These are phyloP conservation scores for Petrolisthes cinctipes DNA, from an alignment of 2,888 invertebrate species.

Conservation along the genomic window DNA sequence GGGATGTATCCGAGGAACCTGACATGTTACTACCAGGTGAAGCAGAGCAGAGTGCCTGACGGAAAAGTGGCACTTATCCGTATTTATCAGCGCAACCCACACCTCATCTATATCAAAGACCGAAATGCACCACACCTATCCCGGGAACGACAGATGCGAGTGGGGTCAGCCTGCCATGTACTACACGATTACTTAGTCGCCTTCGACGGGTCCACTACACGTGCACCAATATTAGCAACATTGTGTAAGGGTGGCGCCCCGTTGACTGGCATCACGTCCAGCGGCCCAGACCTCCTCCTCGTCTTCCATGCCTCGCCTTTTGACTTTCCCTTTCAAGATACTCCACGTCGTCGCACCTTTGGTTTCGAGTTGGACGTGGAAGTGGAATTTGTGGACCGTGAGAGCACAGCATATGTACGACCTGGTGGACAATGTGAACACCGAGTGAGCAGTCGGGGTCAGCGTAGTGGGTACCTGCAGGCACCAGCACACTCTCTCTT, in stretches of 20 bases:
- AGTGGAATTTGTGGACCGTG: constrained; percentile 60
- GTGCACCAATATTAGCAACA: constrained; percentile 80
- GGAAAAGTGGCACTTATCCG: constrained; percentile 83
- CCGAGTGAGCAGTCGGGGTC: constrained; percentile 81
- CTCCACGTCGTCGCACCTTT: constrained; percentile 57
- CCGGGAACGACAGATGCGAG: constrained; percentile 70
- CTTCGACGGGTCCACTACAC: constrained; percentile 77
- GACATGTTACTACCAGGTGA: constrained; percentile 70
- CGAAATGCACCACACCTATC: constrained; percentile 62
- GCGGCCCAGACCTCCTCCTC: constrained; percentile 55
- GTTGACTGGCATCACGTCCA: constrained; percentile 54
- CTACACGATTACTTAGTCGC: constrained; percentile 80
- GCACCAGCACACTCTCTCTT: constrained; percentile 84
- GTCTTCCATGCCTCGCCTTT: constrained; percentile 62
- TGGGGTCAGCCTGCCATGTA: constrained; percentile 78
- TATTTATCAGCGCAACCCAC: constrained; percentile 75
- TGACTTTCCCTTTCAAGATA: constrained; percentile 63
- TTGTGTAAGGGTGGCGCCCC: constrained; percentile 84
- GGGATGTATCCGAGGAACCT: constrained; percentile 90
- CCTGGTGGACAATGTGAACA: constrained; percentile 76
- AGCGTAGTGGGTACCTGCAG: constrained; percentile 79
- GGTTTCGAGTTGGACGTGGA: constrained; percentile 62
- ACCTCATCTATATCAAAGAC: constrained; percentile 68
- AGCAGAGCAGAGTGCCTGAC: constrained; percentile 71
- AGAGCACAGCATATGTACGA: constrained; percentile 60